phyloP scores from a whole-genome alignment of 1,140 invertebrate genomes.

The Drosophila rufa region DNA sequence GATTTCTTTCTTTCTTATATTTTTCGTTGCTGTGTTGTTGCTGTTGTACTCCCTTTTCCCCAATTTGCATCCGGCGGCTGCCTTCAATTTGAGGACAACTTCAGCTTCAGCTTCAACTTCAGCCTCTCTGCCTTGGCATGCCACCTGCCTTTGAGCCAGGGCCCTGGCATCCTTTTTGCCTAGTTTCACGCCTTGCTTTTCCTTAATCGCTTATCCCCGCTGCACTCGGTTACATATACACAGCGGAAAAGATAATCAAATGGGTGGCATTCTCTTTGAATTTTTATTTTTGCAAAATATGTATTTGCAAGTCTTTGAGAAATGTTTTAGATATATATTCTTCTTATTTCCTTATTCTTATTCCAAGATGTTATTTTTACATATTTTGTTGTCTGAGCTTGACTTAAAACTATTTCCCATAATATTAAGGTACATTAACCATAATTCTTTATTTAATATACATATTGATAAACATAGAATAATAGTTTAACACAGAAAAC shows the following conservation, averaged over 20 bases:
- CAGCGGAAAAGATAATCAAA: slow-evolving; percentile 16
- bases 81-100: slow-evolving; percentile 60
- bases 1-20: slow-evolving; percentile 2
- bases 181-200: slow-evolving; percentile 73
- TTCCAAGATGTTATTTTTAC: background rate
- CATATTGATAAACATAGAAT: background rate
- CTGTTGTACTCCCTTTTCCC: slow-evolving; percentile 16
- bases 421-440: background rate
- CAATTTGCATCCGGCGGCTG: slow-evolving; percentile 70
- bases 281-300: background rate
- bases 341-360: too few species aligned
- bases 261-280: background rate
- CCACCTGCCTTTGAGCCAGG: slow-evolving; percentile 30
- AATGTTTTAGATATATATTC: background rate
- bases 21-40: background rate
- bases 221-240: slow-evolving; percentile 2
- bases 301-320: background rate
- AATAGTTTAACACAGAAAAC: too few species aligned
- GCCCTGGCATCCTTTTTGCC: slow-evolving; percentile 32
- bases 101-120: slow-evolving; percentile 58
- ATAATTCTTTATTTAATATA: too few species aligned
- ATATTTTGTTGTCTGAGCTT: too few species aligned
- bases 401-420: background rate
- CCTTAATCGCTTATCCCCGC: slow-evolving; percentile 71
- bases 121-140: slow-evolving; percentile 15